Conservation (phyloP, 2,888 invertebrate genomes). For the Biston betularia region DNA sequence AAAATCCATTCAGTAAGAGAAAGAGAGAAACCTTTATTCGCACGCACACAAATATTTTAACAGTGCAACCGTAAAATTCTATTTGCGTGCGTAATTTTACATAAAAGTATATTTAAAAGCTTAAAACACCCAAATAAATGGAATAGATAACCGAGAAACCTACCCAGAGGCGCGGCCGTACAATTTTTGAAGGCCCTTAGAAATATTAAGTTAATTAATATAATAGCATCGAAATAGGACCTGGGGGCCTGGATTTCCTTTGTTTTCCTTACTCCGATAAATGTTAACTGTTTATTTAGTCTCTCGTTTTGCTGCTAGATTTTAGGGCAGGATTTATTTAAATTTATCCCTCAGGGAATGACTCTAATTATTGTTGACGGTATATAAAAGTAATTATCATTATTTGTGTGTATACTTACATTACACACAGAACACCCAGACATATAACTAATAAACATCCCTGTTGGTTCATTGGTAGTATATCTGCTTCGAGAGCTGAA, state of each 20-base stretch:
- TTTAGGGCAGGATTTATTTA: conserved; percentile 42
- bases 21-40: too few relatives aligned
- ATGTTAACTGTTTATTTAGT: conserved; percentile 33
- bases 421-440: too few relatives aligned
- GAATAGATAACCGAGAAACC: conserved; percentile 36
- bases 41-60: conserved; percentile 12
- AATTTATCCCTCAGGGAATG: not conserved
- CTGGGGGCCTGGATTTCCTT: conserved; percentile 44
- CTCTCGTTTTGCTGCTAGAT: conserved; percentile 40
- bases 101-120: conserved; percentile 26
- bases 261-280: conserved; percentile 42
- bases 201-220: conserved; percentile 52
- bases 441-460: too few relatives aligned
- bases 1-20: too few relatives aligned
- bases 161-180: conserved; percentile 22
- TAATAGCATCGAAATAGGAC: conserved; percentile 42
- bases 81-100: conserved; percentile 12
- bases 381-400: conserved; percentile 3
- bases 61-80: conserved; percentile 3
- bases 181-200: conserved; percentile 39
- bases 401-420: not conserved
- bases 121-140: conserved; percentile 27
- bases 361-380: conserved; percentile 8
- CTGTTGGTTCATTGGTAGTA: too few relatives aligned
- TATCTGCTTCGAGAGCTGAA: too few relatives aligned